A percentile compares a stretch with the other conserved stretches of the same genome.
Evolutionary conservation across 30 jellyfish, hydroid and myxozoan species (phyloP).

Genomic region (Morbakka virulenta): DNA sequence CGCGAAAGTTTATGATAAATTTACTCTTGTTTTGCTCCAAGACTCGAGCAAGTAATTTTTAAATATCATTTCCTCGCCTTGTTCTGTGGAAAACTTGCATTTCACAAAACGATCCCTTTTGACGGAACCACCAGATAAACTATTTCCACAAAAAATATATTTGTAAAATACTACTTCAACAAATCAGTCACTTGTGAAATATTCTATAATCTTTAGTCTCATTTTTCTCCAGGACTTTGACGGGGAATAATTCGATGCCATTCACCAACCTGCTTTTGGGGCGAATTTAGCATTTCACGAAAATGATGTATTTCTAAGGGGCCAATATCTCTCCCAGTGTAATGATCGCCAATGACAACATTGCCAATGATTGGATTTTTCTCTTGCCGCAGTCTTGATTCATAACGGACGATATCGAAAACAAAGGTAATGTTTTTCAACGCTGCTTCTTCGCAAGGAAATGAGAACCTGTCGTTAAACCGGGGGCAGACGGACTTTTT

Average conservation of each 20-base stretch:
- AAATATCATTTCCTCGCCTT: too few species aligned
- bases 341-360: conserved; percentile 76
- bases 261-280: conserved; percentile 88
- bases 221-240: neutral
- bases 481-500: conserved; percentile 85
- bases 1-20: too few species aligned
- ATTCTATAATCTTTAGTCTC: too few species aligned
- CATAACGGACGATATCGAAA: conserved; percentile 81
- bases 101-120: too few species aligned
- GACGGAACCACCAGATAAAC: too few species aligned
- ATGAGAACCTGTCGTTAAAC: conserved; percentile 81
- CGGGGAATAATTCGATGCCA: conserved; percentile 71
- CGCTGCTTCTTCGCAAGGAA: conserved; percentile 80
- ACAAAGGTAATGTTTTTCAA: conserved; percentile 65
- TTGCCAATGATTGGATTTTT: conserved; percentile 46
- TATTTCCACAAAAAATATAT: too few species aligned
- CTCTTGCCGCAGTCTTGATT: conserved; percentile 75
- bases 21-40: too few species aligned
- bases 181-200: too few species aligned
- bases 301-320: conserved; percentile 88
- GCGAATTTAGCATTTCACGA: conserved; percentile 84
- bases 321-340: conserved; percentile 48
- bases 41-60: too few species aligned
- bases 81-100: too few species aligned
- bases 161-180: too few species aligned